Conservation (phyloP, 2,888 invertebrate genomes). For the Machimus atricapillus region DNA sequence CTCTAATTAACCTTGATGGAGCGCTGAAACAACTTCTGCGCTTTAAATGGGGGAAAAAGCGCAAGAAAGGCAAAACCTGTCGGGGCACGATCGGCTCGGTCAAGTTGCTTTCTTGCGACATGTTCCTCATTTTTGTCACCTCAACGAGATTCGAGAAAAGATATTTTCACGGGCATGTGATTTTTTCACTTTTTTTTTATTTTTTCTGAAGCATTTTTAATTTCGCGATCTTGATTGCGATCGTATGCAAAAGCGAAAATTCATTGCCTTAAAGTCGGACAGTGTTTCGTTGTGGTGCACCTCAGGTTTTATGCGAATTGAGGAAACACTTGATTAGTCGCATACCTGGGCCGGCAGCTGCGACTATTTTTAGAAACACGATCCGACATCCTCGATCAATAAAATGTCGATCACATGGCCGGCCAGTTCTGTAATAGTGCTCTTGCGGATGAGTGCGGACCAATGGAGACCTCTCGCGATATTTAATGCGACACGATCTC, state of each 20-base stretch:
- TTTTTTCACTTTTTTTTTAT: neutral
- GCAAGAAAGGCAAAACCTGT: constrained; percentile 8
- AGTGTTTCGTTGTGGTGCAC: neutral
- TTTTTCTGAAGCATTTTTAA: neutral
- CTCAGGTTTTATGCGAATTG: neutral
- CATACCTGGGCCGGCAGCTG: neutral
- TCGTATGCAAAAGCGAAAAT: constrained; percentile 19
- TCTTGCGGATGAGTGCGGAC: neutral
- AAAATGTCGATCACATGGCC: constrained; percentile 29
- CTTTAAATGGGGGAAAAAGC: neutral
- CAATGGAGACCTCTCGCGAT: constrained; percentile 5
- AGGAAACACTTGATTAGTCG: constrained; percentile 14
- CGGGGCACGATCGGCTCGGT: neutral
- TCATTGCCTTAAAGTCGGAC: neutral
- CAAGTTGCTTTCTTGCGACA: constrained; percentile 17
- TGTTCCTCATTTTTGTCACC: constrained; percentile 13
- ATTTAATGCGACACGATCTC: constrained; percentile 26
- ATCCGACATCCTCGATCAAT: constrained; percentile 26
- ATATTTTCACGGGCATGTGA: neutral
- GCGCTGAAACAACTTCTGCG: constrained; percentile 3
- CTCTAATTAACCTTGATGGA: constrained; percentile 28
- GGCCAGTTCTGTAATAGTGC: neutral
- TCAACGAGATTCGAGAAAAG: constrained; percentile 4
- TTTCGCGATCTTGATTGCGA: neutral
- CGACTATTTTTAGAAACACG: constrained; percentile 21